phyloP scores from a whole-genome alignment of 2,797 vertebrate genomes.

The Tenualosa thibaudeaui region DNA sequence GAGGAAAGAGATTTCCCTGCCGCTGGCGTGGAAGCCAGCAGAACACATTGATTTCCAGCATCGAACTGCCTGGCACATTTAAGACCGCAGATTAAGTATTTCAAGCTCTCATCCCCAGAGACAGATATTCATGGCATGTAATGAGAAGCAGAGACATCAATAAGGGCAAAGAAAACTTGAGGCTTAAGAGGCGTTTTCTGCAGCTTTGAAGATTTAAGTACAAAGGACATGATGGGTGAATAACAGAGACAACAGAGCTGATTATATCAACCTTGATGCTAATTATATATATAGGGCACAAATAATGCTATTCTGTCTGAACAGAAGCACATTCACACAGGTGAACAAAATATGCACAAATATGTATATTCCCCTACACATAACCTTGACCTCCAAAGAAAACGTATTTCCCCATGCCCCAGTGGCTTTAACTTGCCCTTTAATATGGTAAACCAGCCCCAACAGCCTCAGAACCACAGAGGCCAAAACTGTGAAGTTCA shows the following conservation, averaged over 20 bases:
- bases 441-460: neutral
- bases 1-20: neutral
- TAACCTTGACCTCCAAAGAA: neutral
- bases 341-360: neutral
- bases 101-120: conserved; percentile 49
- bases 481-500: neutral
- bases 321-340: neutral
- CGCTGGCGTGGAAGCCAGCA: conserved; percentile 18
- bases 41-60: conserved; percentile 60
- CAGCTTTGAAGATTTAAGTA: conserved; percentile 40
- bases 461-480: neutral
- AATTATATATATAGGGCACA: neutral
- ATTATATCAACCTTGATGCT: neutral
- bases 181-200: conserved; percentile 18
- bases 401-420: neutral
- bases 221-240: neutral
- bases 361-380: neutral
- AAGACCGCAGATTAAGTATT: conserved; percentile 60
- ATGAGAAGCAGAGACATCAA: conserved; percentile 49
- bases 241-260: neutral
- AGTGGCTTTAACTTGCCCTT: neutral
- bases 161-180: conserved; percentile 30
- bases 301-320: neutral
- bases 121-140: conserved; percentile 46
- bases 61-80: conserved; percentile 35